Base-by-base conservation (phyloP, 2,113 vertebrate species). In the Protobothrops mucrosquamatus region DNA sequence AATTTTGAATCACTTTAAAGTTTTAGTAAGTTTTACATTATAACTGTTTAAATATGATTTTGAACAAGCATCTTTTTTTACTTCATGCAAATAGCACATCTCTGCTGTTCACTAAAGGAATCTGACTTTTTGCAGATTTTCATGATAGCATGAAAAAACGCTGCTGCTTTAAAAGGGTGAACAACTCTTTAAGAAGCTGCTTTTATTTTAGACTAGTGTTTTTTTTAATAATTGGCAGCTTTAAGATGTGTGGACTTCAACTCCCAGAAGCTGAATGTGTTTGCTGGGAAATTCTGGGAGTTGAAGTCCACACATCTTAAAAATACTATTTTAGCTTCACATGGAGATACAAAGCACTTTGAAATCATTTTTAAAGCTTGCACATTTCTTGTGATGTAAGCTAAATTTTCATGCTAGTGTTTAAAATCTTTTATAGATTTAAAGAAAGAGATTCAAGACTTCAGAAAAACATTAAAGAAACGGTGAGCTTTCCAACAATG, bases 401-500 rank as follows among this genome's bases (percentile, higher is more conserved):
- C 59, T 22, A 20, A 24, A 86, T 57, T 93, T 89, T 93, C 51
- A 87, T 92, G 64, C 91, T 55, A 23, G 20, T 86, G 51, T 0
- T 92, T 92, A 69, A 85, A 92, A 89, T 85, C 95, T 95, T 93
- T 95, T 94, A 92, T 4, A 97, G 91, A 97, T 94, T 96, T 98
- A 61, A 97, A 22, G 74, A 97, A 97, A 95, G 95, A 97, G 51
- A 97, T 98, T 54, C 90, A 94, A 93, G 97, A 98, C 59, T 98
- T 98, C 94, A 97, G 96, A 95, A 98, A 97, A 94, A 0, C 98
- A 95, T 95, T 99, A 89, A 98, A 95, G 95, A 99, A 98, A 96
- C 96, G 97, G 99, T 99, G 94, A 97, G 97, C 87, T 69, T 87
- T 9, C 0, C 15, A 96, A 87, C 0, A 52, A 94, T 93, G 29